A percentile compares a stretch with the other conserved stretches of the same genome.
Evolutionary conservation across 2,888 invertebrate species (phyloP).

Genomic region (Aporophyla nigra): DNA sequence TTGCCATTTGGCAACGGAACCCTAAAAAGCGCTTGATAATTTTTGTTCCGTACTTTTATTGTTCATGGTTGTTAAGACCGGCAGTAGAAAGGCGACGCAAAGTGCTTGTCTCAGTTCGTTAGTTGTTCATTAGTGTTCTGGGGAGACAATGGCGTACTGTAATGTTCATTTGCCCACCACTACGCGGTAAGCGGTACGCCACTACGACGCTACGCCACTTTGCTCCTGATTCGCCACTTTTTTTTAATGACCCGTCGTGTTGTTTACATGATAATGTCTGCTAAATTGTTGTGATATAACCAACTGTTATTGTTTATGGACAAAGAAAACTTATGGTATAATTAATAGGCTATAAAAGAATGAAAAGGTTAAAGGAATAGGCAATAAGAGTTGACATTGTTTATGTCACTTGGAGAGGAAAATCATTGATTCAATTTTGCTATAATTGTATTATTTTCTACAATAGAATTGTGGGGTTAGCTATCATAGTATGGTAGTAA

Average conservation of each 20-base stretch:
- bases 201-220: slow-evolving; percentile 57
- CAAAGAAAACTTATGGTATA: not conserved
- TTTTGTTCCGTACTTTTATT: slow-evolving; percentile 49
- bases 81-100: slow-evolving; percentile 63
- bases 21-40: slow-evolving; percentile 27
- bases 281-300: slow-evolving; percentile 18
- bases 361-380: slow-evolving; percentile 1
- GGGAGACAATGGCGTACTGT: slow-evolving; percentile 70
- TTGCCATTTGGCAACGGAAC: no score
- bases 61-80: slow-evolving; percentile 51
- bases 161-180: slow-evolving; percentile 68
- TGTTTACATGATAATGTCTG: slow-evolving; percentile 34
- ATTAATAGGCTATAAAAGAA: slow-evolving; percentile 2
- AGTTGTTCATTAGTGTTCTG: slow-evolving; percentile 75
- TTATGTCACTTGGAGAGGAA: not conserved
- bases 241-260: slow-evolving; percentile 50
- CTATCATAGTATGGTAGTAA: no score
- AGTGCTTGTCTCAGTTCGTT: slow-evolving; percentile 75
- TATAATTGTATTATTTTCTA: not conserved
- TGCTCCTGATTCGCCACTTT: slow-evolving; percentile 52
- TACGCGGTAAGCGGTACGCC: slow-evolving; percentile 43
- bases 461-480: not conserved
- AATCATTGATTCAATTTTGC: not conserved
- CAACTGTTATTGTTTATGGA: not conserved
- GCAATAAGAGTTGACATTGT: not conserved